phyloP scores from a whole-genome alignment of 2,113 vertebrate species.

The Pteruthius melanotis region DNA sequence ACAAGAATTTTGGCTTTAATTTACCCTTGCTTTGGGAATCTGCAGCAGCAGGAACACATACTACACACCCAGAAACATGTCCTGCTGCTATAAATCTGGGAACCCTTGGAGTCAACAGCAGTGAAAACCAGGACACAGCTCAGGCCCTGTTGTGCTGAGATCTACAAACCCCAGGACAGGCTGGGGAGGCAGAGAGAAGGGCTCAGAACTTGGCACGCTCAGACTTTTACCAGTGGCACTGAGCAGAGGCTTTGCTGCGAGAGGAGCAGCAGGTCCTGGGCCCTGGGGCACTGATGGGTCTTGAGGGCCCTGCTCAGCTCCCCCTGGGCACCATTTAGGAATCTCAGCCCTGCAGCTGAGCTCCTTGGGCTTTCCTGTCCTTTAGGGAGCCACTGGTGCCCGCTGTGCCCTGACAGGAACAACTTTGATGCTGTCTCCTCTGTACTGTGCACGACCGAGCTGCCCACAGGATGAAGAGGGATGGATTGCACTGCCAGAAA shows the following conservation, averaged over 20 bases:
- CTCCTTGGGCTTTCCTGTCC: not conserved
- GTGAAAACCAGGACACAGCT: not conserved
- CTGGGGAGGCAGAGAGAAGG: not conserved
- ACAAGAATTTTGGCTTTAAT: not conserved
- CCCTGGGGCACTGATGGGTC: not conserved
- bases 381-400: rapidly evolving
- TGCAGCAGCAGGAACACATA: not conserved
- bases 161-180: not conserved
- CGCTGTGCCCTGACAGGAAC: rapidly evolving
- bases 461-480: not conserved
- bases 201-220: rapidly evolving
- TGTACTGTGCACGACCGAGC: not conserved
- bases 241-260: not conserved
- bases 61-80: rapidly evolving
- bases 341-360: not conserved
- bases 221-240: not conserved
- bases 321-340: not conserved
- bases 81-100: not conserved
- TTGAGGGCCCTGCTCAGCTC: not conserved
- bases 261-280: not conserved
- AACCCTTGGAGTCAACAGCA: not conserved
- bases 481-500: not conserved
- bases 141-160: not conserved
- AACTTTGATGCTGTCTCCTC: rapidly evolving
- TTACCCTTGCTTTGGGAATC: not conserved